Conservation (phyloP, 2,113 vertebrate species). For the Nannobrachium achirus region DNA sequence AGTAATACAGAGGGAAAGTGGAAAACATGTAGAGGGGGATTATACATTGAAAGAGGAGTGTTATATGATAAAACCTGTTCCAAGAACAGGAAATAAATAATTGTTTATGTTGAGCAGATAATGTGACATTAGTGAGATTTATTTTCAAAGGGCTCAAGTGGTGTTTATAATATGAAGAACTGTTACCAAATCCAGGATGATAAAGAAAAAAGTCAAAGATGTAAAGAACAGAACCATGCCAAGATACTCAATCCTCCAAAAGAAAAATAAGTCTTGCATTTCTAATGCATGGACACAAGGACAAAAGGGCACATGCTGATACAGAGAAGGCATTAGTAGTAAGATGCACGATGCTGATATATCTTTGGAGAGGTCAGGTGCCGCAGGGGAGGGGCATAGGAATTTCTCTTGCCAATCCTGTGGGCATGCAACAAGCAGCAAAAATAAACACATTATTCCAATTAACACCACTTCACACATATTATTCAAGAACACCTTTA, state of each 20-base stretch:
- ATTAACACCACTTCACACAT: slow-evolving; percentile 84
- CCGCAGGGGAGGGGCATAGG: slow-evolving; percentile 85
- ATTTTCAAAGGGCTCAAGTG: not conserved
- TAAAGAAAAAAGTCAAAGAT: not conserved
- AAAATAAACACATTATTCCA: slow-evolving; percentile 89
- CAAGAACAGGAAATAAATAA: slow-evolving; percentile 15
- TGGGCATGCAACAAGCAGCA: slow-evolving; percentile 97
- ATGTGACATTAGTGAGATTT: not conserved
- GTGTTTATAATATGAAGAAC: not conserved
- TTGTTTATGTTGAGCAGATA: not conserved
- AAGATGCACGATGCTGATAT: slow-evolving; percentile 85
- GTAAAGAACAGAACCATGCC: slow-evolving; percentile 9
- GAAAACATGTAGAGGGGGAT: slow-evolving; percentile 38
- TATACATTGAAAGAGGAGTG: slow-evolving; percentile 32
- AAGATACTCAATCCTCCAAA: not conserved
- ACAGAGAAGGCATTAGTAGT: slow-evolving; percentile 80
- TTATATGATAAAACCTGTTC: slow-evolving; percentile 5
- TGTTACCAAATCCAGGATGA: too few species aligned
- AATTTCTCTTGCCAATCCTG: slow-evolving; percentile 90
- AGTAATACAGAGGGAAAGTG: slow-evolving; percentile 35
- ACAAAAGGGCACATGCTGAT: slow-evolving; percentile 64
- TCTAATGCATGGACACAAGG: slow-evolving; percentile 13
- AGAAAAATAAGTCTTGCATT: slow-evolving; percentile 8
- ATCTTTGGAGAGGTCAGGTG: slow-evolving; percentile 88
- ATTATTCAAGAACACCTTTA: slow-evolving; percentile 76